Percentiles rank a stretch among this genome's conserved stretches.
Evolutionary conservation across 2,888 invertebrate genomes (phyloP).

Genomic region (Aphidius colemani): DNA sequence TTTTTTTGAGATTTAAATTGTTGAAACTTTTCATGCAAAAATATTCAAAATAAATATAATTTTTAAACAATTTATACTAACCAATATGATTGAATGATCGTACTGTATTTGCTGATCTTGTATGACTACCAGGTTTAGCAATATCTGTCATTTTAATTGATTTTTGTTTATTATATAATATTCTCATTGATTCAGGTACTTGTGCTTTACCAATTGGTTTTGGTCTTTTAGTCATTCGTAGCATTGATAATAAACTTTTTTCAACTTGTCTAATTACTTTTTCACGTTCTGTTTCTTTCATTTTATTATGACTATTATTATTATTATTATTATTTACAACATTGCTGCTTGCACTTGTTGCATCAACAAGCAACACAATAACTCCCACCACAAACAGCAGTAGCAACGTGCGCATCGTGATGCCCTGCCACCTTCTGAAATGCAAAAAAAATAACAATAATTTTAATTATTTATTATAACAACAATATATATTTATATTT

Average conservation of each 20-base stretch:
- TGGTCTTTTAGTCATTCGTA: slow-evolving; percentile 67
- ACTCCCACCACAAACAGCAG: slow-evolving; percentile 56
- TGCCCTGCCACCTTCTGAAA: slow-evolving; percentile 54
- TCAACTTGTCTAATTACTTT: slow-evolving; percentile 63
- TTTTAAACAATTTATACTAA: slow-evolving; percentile 55
- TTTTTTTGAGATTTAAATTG: too few relatives aligned
- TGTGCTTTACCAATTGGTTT: slow-evolving; percentile 62
- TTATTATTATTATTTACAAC: slow-evolving; percentile 57
- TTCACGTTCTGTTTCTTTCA: slow-evolving; percentile 45
- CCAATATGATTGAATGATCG: slow-evolving; percentile 82
- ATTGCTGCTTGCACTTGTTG: slow-evolving; percentile 57
- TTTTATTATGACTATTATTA: slow-evolving; percentile 38
- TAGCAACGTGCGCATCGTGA: slow-evolving; percentile 59
- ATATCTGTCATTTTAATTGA: slow-evolving; percentile 70
- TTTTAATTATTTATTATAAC: background rate
- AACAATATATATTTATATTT: too few relatives aligned
- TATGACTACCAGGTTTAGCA: slow-evolving; percentile 71
- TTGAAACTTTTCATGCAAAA: too few relatives aligned
- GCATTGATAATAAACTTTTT: slow-evolving; percentile 66
- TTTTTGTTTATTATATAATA: slow-evolving; percentile 75
- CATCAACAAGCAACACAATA: slow-evolving; percentile 49
- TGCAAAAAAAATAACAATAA: slow-evolving; percentile 25
- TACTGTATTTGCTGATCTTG: slow-evolving; percentile 82
- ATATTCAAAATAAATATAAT: too few relatives aligned
- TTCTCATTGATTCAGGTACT: slow-evolving; percentile 80